Percentiles rank a stretch among this genome's conserved stretches.
These are phyloP conservation scores for Diorhabda sublineata DNA, from an alignment of 1,140 invertebrate species.

Conservation along the genomic window DNA sequence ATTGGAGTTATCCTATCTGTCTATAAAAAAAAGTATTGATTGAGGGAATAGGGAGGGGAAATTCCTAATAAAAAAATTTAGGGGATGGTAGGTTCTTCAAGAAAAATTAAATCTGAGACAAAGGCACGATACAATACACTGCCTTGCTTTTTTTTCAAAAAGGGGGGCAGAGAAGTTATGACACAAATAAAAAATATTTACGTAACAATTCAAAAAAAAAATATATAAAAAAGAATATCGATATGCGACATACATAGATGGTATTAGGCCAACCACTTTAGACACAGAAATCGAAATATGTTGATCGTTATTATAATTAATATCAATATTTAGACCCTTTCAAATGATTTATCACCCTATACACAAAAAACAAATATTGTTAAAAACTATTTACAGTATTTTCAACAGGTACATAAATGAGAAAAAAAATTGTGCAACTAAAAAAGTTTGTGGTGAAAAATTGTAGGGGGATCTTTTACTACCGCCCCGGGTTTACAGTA, in stretches of 20 bases:
- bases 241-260: conserved; percentile 8
- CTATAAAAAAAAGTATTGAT: too few relatives aligned
- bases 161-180: conserved; percentile 43
- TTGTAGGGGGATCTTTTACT: too few relatives aligned
- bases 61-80: too few relatives aligned
- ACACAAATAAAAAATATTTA: conserved; percentile 32
- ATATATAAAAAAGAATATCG: conserved; percentile 14
- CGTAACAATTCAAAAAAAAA: conserved; percentile 25
- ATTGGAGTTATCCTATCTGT: too few relatives aligned
- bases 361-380: too few relatives aligned
- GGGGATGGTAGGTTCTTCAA: conserved; percentile 17
- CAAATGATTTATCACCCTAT: too few relatives aligned
- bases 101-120: conserved; percentile 36
- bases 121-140: conserved; percentile 42
- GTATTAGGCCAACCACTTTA: not conserved
- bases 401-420: not conserved
- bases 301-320: too few relatives aligned
- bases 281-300: not conserved
- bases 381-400: not conserved
- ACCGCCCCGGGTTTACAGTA: too few relatives aligned
- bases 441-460: not conserved
- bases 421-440: not conserved
- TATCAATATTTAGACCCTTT: too few relatives aligned
- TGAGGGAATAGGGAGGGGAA: too few relatives aligned
- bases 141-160: conserved; percentile 28